Base-by-base conservation (phyloP, 2,888 invertebrate genomes). In the Nomada ferruginata region DNA sequence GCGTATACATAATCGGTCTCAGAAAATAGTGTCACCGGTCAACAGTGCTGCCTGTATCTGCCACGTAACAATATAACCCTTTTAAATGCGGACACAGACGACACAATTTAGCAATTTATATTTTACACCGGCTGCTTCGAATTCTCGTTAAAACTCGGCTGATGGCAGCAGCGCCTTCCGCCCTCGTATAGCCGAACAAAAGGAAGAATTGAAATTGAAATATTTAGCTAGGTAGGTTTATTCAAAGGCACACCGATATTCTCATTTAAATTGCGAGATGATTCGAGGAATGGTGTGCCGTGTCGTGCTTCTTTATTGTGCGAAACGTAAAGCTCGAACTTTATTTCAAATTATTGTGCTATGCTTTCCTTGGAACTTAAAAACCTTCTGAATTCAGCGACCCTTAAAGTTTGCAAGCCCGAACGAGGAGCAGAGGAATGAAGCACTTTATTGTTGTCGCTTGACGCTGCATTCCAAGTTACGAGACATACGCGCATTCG, bases 391-490 rank as follows among this genome's bases (percentile, higher is more conserved):
- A 55, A 68, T 69, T 78, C 57, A 63, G 26, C 53, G 55, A 55
- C n/a, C 20, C 50, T 63, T 63, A 23, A 13, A 20, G 61, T 47
- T 57, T 47, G 55, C 55, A 7, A 18, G 36, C 52, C 7, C 36
- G n/a, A 11, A 2, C 52, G 20, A 13, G 9, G 44, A 44, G 53
- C 52, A 47, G n/a, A 9, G 53, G 18, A 42, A 36, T 20, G 71
- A 61, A 71, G 79, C 60, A 65, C 42, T 78, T 79, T 78, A 71
- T 65, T 78, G 65, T 79, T 50, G 64, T n/a, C 78, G 23, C 2
- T 23, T 44, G 63, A 50, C 77, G 68, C 18, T 57, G 29, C 52
- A 63, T 50, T 10, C 50, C 36, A 13, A n/a, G 13, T 10, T 23
- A 42, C 66, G 60, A 74, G 66, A 61, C 20, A 61, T 59, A 73